phyloP scores from a whole-genome alignment of 2,113 vertebrate genomes.

The Bostrychus sinensis region DNA sequence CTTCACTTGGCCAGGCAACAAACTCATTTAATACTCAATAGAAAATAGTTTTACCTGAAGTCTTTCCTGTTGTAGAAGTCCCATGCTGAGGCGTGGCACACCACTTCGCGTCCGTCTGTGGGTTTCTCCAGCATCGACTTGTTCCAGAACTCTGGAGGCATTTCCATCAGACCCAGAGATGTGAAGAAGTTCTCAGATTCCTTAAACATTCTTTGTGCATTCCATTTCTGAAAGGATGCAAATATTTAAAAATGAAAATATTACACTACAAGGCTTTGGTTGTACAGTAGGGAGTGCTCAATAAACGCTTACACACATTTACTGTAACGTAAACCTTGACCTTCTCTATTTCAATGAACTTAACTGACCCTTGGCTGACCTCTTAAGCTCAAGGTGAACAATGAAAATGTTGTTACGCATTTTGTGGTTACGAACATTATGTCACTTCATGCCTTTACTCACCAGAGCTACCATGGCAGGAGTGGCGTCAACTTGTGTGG shows the following conservation, averaged over 20 bases:
- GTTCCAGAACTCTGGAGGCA: conserved; percentile 88
- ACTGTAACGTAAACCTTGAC: background rate
- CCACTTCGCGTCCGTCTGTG: conserved; percentile 87
- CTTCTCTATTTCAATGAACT: background rate
- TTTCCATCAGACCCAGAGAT: conserved; percentile 86
- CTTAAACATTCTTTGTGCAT: conserved; percentile 87
- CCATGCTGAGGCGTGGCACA: conserved; percentile 97
- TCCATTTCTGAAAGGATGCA: conserved; percentile 90
- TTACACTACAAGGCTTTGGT: too few species aligned
- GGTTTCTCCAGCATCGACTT: conserved; percentile 95
- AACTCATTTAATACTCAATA: background rate
- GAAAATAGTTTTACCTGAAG: conserved; percentile 85
- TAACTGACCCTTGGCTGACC: conserved; percentile 5
- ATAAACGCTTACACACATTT: background rate
- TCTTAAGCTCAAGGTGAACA: background rate
- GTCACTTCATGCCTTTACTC: conserved; percentile 20
- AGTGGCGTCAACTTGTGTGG: conserved; percentile 89
- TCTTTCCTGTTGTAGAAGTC: conserved; percentile 97
- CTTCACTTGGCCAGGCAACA: background rate
- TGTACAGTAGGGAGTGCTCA: background rate
- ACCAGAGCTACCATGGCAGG: conserved; percentile 92
- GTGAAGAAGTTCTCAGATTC: conserved; percentile 89
- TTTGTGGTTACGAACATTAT: background rate
- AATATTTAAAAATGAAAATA: too few species aligned
- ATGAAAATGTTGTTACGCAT: conserved; percentile 7